Conservation (phyloP, 2,797 vertebrate species). For the Schizopygopsis malacanthus region DNA sequence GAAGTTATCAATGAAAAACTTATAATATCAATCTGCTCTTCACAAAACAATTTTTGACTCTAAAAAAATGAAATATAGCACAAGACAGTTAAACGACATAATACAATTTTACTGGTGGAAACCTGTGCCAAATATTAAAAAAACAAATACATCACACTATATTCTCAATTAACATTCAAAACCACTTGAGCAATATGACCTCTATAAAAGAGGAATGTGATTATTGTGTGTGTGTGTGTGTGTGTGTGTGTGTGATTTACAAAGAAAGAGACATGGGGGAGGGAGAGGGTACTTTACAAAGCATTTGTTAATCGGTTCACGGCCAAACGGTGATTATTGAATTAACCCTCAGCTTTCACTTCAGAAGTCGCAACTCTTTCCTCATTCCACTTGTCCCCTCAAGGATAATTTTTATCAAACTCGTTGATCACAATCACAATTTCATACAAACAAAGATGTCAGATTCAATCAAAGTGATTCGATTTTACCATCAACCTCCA, state of each 20-base stretch:
- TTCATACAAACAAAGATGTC: background rate
- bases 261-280: background rate
- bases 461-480: background rate
- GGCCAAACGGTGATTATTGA: slow-evolving; percentile 71
- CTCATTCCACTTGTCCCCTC: background rate
- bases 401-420: background rate
- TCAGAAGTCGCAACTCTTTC: slow-evolving; percentile 38
- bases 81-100: background rate
- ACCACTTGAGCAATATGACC: slow-evolving; percentile 3
- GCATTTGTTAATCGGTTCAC: slow-evolving; percentile 62
- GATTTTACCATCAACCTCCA: background rate
- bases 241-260: background rate
- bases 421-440: background rate
- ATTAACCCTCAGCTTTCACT: slow-evolving; percentile 67
- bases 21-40: too few species aligned
- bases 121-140: background rate
- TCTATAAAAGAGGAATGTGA: background rate
- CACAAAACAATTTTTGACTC: too few species aligned
- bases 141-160: background rate
- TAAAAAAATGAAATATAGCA: too few species aligned
- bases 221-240: background rate
- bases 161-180: background rate
- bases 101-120: background rate
- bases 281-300: background rate
- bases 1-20: background rate